These are phyloP conservation scores for Hippasteria phrygiana DNA, from an alignment of 53 echinoderm and acorn worm species.

Conservation along the genomic window DNA sequence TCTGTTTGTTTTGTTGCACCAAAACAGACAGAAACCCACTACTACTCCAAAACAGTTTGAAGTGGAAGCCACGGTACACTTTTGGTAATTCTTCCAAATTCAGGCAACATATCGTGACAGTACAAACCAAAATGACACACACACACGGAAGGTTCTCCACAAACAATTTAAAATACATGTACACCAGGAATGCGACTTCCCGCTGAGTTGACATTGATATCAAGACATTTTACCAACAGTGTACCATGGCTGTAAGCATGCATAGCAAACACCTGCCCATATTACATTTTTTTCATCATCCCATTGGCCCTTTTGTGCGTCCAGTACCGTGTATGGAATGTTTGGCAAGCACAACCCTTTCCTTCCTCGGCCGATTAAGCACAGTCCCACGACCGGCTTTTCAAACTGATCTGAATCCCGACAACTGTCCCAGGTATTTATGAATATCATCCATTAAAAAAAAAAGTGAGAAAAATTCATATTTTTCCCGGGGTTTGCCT, in stretches of 20 bases:
- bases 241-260: neutral
- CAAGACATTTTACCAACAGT: neutral
- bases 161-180: too few relatives aligned
- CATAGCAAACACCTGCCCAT: neutral
- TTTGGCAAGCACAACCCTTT: neutral
- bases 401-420: neutral
- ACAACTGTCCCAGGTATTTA: neutral
- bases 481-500: constrained; percentile 76
- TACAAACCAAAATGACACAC: too few relatives aligned
- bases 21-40: too few relatives aligned
- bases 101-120: neutral
- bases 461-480: constrained; percentile 36
- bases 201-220: neutral
- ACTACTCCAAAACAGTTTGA: too few relatives aligned
- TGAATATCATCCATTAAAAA: neutral
- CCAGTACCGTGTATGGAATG: neutral
- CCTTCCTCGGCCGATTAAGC: neutral
- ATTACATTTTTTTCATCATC: neutral
- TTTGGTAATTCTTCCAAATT: neutral
- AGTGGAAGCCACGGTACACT: neutral
- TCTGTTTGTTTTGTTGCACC: too few relatives aligned
- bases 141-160: too few relatives aligned
- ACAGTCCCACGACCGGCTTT: neutral
- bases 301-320: neutral
- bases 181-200: too few relatives aligned